Evolutionary conservation across 35 echinoderm and acorn worm species (phyloP).

Genomic region (Nesometra sesokonis): DNA sequence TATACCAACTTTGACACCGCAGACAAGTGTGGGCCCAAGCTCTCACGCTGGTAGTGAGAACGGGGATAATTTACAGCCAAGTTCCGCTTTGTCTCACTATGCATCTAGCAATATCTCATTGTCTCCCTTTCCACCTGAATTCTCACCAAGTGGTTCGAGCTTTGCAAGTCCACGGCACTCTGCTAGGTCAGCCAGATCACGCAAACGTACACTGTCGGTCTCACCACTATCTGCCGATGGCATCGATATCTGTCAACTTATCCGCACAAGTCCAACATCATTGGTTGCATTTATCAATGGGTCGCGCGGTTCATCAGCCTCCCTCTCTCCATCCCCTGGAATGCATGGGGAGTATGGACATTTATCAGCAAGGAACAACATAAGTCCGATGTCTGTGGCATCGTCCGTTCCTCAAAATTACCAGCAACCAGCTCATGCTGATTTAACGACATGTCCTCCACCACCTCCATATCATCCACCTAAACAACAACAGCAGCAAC

Average conservation of each 20-base stretch:
- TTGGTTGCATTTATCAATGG: constrained; percentile 93
- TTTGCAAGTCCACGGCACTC: constrained; percentile 96
- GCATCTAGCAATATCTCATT: constrained; percentile 89
- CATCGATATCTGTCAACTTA: constrained; percentile 72
- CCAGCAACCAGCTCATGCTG: constrained; percentile 14
- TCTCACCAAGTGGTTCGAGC: constrained; percentile 90
- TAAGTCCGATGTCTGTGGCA: constrained; percentile 52
- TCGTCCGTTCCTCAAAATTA: constrained; percentile 16
- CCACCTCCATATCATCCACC: constrained; percentile 48
- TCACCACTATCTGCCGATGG: constrained; percentile 90
- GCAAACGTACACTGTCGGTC: constrained; percentile 74
- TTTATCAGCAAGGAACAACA: constrained; percentile 54
- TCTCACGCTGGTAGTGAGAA: constrained; percentile 89
- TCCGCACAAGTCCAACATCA: constrained; percentile 94
- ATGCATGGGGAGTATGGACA: constrained; percentile 90
- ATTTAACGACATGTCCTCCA: neutral
- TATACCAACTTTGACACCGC: constrained; percentile 39
- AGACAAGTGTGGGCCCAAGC: constrained; percentile 49
- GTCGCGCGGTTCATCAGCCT: constrained; percentile 80
- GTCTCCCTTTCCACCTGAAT: constrained; percentile 90
- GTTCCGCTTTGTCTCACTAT: constrained; percentile 94
- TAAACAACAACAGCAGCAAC: neutral
- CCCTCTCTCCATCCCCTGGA: constrained; percentile 75
- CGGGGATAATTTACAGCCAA: constrained; percentile 74
- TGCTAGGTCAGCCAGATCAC: constrained; percentile 70